Percentiles rank a stretch among this genome's conserved stretches.
Evolutionary conservation across 1,140 invertebrate species (phyloP).

Genomic region (Babylonia areolata): DNA sequence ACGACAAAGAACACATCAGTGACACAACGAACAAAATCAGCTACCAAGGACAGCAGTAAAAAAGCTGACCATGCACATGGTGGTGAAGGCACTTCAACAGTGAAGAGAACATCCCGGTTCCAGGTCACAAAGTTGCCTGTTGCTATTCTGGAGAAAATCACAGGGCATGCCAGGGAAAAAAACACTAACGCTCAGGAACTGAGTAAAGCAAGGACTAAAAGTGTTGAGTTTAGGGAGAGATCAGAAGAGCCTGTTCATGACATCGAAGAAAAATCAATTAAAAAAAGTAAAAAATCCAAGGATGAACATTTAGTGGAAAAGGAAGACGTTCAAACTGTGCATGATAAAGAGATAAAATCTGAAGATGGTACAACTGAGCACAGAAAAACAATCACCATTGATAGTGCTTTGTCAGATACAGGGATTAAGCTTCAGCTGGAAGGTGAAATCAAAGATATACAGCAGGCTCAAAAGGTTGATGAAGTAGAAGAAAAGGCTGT

Average conservation of each 20-base stretch:
- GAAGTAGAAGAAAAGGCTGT: conserved; percentile 59
- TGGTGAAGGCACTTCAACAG: background rate
- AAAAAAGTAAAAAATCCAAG: background rate
- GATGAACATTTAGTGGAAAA: background rate
- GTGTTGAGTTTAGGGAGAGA: background rate
- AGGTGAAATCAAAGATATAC: conserved; percentile 40
- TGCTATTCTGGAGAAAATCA: background rate
- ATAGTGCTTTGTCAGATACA: conserved; percentile 32
- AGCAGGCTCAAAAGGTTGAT: conserved; percentile 51
- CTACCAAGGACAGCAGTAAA: background rate
- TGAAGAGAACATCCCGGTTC: conserved; percentile 16
- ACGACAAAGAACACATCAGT: background rate
- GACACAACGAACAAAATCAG: background rate
- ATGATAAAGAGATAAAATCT: background rate
- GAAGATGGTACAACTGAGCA: background rate
- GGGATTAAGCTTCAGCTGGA: conserved; percentile 28
- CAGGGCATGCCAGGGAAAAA: background rate
- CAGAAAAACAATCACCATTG: conserved; percentile 24
- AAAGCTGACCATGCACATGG: background rate
- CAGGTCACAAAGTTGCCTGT: conserved; percentile 32
- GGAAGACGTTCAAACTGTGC: background rate
- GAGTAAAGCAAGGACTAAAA: conserved; percentile 30
- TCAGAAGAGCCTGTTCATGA: background rate
- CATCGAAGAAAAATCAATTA: background rate
- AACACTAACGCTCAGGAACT: conserved; percentile 16